Evolutionary conservation across 2,113 vertebrate species (phyloP), one percentile per base, ranked within the genome.

Genomic region (Coturnix japonica): DNA sequence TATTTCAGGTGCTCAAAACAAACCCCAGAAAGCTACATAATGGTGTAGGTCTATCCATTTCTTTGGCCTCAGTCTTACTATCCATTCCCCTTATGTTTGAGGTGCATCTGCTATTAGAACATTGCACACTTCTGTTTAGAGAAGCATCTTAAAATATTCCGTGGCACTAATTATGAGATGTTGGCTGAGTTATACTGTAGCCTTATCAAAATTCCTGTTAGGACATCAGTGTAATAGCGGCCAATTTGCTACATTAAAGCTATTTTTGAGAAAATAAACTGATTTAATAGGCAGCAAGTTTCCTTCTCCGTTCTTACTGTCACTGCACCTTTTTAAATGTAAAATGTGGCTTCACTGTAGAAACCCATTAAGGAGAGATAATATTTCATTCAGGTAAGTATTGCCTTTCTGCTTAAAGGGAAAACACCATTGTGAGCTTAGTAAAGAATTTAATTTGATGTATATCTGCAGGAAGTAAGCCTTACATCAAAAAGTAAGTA

Each of bases 381-480:
- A 93, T 95, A 96, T 97, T 96, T 96, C 96, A 95, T 96, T 95
- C 95, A 97, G 95, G 95, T 97, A 95, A 96, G 91, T 93, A 94
- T 95, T 96, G 93, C 95, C 92, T 97, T 96, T 96, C 96, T 95
- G 94, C 96, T 96, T 96, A 95, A 87, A 93, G 91, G 95, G 91
- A 91, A 89, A 95, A 96, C 94, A 93, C 82, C 92, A 93, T 96
- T 94, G 94, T 89, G 92, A 87, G 92, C 87, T 96, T 94, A 93
- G 95, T 97, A 97, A 96, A 96, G 96, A 85, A 97, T 97, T 97
- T 95, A 94, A 97, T 97, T 97, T 97, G 95, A 97, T 97, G 92
- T 96, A 93, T 96, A 96, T 97, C 95, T 96, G 96, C 95, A 93
- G 95, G 95, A 96, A 97, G 86, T 93, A 91, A 96, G 85, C 94